Evolutionary conservation across 1,140 invertebrate genomes (phyloP).

Genomic region (Neodiprion fabricii): DNA sequence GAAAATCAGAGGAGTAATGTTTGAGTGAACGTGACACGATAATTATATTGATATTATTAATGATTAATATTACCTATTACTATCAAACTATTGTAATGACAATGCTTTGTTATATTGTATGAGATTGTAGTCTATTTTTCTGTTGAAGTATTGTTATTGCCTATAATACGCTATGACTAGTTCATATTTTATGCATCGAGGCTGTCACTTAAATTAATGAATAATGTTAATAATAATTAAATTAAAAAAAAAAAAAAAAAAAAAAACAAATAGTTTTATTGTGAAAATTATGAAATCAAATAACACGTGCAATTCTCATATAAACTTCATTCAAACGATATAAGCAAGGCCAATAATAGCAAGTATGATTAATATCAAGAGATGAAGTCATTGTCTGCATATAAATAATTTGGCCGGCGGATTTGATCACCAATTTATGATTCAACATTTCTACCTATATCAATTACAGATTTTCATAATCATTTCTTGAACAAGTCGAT

Average conservation of each 20-base stretch:
- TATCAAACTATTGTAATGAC: constrained; percentile 4
- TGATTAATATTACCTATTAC: neutral
- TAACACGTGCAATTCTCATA: neutral
- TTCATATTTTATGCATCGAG: constrained; percentile 7
- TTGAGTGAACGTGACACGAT: neutral
- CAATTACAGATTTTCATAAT: neutral
- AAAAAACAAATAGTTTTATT: neutral
- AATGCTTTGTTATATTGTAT: constrained; percentile 5
- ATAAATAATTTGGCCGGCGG: neutral
- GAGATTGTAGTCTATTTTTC: constrained; percentile 7
- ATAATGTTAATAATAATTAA: neutral
- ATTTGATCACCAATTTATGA: neutral
- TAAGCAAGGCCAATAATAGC: neutral
- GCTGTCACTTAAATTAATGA: constrained; percentile 5
- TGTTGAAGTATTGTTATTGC: constrained; percentile 6
- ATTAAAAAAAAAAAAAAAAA: neutral
- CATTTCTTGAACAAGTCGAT: neutral
- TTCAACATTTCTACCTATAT: neutral
- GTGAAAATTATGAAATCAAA: neutral
- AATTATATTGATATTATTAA: constrained; percentile 6
- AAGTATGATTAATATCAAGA: no score
- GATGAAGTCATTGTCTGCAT: no score
- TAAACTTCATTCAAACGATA: neutral
- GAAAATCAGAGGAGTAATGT: constrained; percentile 10
- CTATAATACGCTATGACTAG: constrained; percentile 5